Conservation (phyloP, 2,113 vertebrate genomes). For the Ochotona curzoniae region DNA sequence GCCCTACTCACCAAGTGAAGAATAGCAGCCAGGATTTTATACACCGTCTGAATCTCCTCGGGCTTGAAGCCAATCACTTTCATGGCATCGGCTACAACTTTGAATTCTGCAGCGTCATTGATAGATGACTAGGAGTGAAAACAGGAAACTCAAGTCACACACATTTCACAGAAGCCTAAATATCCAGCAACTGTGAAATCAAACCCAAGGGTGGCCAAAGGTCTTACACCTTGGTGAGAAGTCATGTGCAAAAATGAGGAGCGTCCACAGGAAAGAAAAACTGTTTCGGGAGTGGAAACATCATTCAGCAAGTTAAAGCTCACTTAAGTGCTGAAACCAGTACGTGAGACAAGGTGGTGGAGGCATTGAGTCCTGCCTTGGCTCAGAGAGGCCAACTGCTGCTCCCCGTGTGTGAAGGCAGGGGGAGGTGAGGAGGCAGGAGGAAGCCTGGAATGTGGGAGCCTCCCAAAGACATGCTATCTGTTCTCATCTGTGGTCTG, state of each 20-base stretch:
- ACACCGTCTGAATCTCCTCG: slow-evolving; percentile 96
- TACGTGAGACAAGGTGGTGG: neutral
- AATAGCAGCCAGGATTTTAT: slow-evolving; percentile 96
- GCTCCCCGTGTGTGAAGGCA: neutral
- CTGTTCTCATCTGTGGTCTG: neutral
- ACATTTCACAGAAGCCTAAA: neutral
- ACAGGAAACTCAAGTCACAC: slow-evolving; percentile 23
- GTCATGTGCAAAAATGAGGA: neutral
- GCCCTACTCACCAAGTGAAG: slow-evolving; percentile 93
- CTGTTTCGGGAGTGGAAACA: neutral
- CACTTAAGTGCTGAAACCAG: neutral
- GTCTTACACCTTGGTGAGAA: neutral
- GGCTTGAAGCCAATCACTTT: slow-evolving; percentile 97
- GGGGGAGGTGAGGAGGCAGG: neutral
- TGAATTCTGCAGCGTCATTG: slow-evolving; percentile 94
- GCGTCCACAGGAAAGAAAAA: slow-evolving; percentile 11
- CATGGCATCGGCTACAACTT: slow-evolving; percentile 97
- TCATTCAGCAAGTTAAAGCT: neutral
- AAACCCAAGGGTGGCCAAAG: neutral
- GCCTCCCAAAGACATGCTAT: neutral
- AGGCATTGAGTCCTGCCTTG: neutral
- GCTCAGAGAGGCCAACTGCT: neutral
- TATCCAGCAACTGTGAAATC: neutral
- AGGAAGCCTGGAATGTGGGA: neutral
- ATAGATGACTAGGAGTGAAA: slow-evolving; percentile 90